Base-by-base conservation (phyloP, 1,140 invertebrate genomes). In the Eriosoma lanigerum region DNA sequence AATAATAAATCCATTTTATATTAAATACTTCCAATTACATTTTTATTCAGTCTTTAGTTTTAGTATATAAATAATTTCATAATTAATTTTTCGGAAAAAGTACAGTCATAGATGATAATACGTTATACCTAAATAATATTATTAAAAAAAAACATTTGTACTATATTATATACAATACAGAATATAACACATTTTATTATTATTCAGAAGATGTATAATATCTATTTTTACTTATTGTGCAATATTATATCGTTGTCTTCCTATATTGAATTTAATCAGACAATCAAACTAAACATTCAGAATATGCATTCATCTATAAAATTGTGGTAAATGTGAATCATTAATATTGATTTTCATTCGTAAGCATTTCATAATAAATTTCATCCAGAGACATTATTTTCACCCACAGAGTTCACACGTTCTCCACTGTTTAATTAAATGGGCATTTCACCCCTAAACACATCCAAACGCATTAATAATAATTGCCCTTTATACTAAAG, bases 351-450 rank as follows among this genome's bases (percentile, higher is more conserved):
- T 76, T 76, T 76, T 58, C 54, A 17, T 62, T 78, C 54, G 56
- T 46, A 78, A 78, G 75, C 75, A 78, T 60, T 78, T 78, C 75
- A 78, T 46, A 60, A 78, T 76, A 78, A 78, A 78, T 78, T 78
- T 78, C 38, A 62, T 19, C 54, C 75, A 26, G 24, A 24, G 8
- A 21, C 75, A 62, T 78, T 76, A 76, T 76, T 76, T 75, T 78
- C 75, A 78, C 9, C 44, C 75, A 12, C 17, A 78, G 54, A 56
- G 52, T 46, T 78, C 54, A 60, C 75, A 78, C 73, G 73, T 62
- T 29, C 54, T 56, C 75, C 9, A 26, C 75, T 17, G 38, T 78
- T 78, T 78, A 78, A 78, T 78, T 78, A 78, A 78, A 78, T 48
- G 21, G 32, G 56, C 17, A 62, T 78, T 60, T 58, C 75, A 78